phyloP scores from a whole-genome alignment of 2,888 invertebrate species.

The Empis stercorea region DNA sequence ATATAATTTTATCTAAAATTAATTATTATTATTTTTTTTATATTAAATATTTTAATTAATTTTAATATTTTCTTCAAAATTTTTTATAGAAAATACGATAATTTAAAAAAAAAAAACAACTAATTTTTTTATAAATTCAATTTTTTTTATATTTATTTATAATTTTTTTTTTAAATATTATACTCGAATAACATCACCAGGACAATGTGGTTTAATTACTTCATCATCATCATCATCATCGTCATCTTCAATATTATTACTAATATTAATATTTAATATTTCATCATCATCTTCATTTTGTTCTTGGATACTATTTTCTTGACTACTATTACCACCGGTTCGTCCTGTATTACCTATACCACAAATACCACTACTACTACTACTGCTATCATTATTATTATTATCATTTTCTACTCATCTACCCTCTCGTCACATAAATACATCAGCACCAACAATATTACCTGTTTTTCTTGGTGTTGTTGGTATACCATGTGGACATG shows the following conservation, averaged over 20 bases:
- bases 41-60: no score
- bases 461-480: constrained; percentile 31
- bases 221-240: constrained; percentile 7
- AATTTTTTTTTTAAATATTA: constrained; percentile 16
- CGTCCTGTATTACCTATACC: not conserved
- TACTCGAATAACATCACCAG: constrained; percentile 35
- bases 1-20: no score
- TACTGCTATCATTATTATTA: constrained; percentile 9
- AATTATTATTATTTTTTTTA: no score
- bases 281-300: constrained; percentile 19
- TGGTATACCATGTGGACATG: constrained; percentile 36
- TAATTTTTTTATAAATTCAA: no score
- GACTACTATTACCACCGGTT: not conserved
- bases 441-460: constrained; percentile 49
- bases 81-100: no score
- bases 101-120: no score
- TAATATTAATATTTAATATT: constrained; percentile 8
- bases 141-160: no score
- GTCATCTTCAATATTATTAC: not conserved
- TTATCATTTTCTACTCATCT: constrained; percentile 23
- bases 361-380: not conserved
- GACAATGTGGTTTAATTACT: constrained; percentile 18
- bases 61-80: no score
- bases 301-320: constrained; percentile 10
- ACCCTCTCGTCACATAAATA: constrained; percentile 62